Conservation (phyloP, 2,113 vertebrate species). For the Paraplagusia blochii region DNA sequence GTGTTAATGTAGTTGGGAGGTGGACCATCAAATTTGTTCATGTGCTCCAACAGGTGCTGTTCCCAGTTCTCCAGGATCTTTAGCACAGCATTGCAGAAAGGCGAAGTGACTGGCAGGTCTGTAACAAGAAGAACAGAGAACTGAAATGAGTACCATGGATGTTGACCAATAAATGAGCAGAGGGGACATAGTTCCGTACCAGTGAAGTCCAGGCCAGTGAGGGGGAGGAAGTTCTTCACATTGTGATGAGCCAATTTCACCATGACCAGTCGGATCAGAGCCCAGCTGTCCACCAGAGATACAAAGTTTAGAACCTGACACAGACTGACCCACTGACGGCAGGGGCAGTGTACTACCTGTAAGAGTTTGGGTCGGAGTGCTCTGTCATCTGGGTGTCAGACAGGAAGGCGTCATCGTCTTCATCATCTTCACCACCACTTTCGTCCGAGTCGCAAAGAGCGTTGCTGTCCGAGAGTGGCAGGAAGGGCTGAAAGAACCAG, state of each 20-base stretch:
- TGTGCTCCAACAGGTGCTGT: conserved; percentile 88
- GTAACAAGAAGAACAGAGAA: conserved; percentile 29
- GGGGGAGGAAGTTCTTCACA: conserved; percentile 91
- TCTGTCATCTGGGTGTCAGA: conserved; percentile 92
- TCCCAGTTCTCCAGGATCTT: conserved; percentile 97
- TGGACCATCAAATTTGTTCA: conserved; percentile 93
- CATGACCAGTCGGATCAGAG: conserved; percentile 91
- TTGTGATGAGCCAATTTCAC: conserved; percentile 92
- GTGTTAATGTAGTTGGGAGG: conserved; percentile 95
- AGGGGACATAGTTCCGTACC: conserved; percentile 68
- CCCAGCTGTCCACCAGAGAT: conserved; percentile 81
- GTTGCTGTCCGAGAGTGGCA: conserved; percentile 91
- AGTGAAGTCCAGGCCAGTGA: conserved; percentile 90
- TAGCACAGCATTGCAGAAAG: conserved; percentile 87
- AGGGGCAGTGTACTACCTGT: conserved; percentile 78
- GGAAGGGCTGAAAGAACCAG: conserved; percentile 86
- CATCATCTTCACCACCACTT: conserved; percentile 91
- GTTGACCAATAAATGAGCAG: not conserved
- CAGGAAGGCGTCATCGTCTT: conserved; percentile 88
- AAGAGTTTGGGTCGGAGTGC: conserved; percentile 91
- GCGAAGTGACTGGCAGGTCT: conserved; percentile 94
- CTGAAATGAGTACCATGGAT: too few species aligned
- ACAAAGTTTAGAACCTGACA: not conserved
- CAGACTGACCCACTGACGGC: not conserved
- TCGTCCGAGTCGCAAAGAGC: conserved; percentile 95